Evolutionary conservation across 1,140 invertebrate genomes (phyloP), one percentile per base, ranked within the genome.

Genomic region (Drosophila tropicalis): DNA sequence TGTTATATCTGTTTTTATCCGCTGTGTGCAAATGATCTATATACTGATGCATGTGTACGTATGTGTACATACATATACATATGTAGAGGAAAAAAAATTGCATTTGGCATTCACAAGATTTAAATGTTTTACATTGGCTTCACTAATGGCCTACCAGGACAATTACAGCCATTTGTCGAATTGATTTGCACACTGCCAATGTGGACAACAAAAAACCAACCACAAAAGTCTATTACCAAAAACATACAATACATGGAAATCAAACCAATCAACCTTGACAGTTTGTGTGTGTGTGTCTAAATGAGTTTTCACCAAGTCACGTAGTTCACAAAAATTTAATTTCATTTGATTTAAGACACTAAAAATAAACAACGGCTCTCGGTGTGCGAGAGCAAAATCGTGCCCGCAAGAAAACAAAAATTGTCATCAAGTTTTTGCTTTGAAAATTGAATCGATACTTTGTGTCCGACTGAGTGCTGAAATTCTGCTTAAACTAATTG

Each of bases 141-240:
- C 71, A 72, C 80, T 82, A 82, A 82, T 82, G 75, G 75, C 54
- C 44, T 62, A 57, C 67, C 51, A 67, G 70, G 51, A 32, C 67
- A 82, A 70, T 77, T 77, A 65, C 47, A 66, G n/a, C 17, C 41
- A 36, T 63, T 72, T 61, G 44, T 51, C 44, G 44, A 51, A 51
- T 51, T 51, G 44, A 51, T 51, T 51, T 51, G 44, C 55, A 55
- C 29, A 9, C 25, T 39, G 12, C 69, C 69, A 64, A 66, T 70
- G 47, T 39, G 22, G 56, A 3, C 22, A 70, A 41, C 5, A 10
- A 19, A 62, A 29, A 29, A 29, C 29, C 29, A 29, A 70, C 61
- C 47, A 67, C 34, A 41, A 57, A 36, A 19, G n/a, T 56, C 22
- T 56, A 56, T 55, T 55, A 13, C 51, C 51, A 13, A 34, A 60